Percentiles rank a stretch among this genome's conserved stretches.
phyloP scores from a whole-genome alignment of 2,113 vertebrate species.

The Periophthalmus modestus region DNA sequence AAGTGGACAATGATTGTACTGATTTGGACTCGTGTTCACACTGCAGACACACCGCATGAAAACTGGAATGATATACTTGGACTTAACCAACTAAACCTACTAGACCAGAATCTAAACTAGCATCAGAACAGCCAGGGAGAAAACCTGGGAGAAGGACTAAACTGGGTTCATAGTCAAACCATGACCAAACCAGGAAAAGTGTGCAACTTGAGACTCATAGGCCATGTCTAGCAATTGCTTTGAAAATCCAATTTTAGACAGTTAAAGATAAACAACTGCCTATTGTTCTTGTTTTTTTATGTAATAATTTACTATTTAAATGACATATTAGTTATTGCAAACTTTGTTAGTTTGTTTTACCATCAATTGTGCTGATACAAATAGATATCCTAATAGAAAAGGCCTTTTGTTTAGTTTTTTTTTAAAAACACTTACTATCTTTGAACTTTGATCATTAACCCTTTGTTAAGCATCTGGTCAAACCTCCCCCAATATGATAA shows the following conservation, averaged over 20 bases:
- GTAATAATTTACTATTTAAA: background rate
- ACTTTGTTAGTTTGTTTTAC: background rate
- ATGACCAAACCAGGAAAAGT: background rate
- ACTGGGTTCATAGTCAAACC: too few relatives aligned
- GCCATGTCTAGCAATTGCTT: background rate
- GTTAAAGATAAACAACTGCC: background rate
- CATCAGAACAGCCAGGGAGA: too few relatives aligned
- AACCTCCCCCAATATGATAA: slow-evolving; percentile 10
- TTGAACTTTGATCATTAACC: slow-evolving; percentile 66
- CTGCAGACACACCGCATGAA: background rate
- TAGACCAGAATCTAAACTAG: too few relatives aligned
- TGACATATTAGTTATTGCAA: background rate
- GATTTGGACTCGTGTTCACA: slow-evolving; percentile 38
- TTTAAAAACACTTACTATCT: slow-evolving; percentile 39
- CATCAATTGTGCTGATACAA: background rate
- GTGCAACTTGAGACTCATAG: background rate
- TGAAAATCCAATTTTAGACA: background rate
- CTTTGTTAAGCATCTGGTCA: slow-evolving; percentile 28
- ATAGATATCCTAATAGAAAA: background rate
- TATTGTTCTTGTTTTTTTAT: background rate
- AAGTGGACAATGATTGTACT: slow-evolving; percentile 7
- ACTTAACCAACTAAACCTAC: background rate
- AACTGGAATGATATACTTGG: background rate
- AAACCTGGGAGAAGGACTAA: too few relatives aligned
- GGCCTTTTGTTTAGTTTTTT: slow-evolving; percentile 5